Base-by-base conservation (phyloP, 2,797 vertebrate genomes). In the Lepilemur ruficaudatus region DNA sequence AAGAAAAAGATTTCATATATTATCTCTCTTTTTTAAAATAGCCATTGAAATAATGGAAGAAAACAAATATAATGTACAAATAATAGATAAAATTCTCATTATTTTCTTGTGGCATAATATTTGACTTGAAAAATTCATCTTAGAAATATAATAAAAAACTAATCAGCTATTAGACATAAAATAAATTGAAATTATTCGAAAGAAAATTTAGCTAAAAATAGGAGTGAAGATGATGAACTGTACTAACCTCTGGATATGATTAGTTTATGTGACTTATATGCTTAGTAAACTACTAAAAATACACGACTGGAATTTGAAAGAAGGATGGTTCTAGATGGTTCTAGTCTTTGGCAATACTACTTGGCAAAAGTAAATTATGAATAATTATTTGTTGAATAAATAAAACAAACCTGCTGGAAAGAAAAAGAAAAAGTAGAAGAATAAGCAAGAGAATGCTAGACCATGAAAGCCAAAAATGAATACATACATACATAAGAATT, bases 121-220 rank as follows among this genome's bases (percentile, higher is more conserved):
- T 87, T 96, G 15, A 57, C 32, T 80, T 12, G 14, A 81, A 90
- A 92, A 88, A 88, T 76, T 59, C 10, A 72, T 61, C 57, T 73
- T 70, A 75, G 22, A 87, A 55, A 52, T 88, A 52, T 84, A 89
- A 88, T 25, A 78, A 52, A 59, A 8, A 91, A 63, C 1, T 70
- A 43, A 78, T 78, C 11, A 43, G 4, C 17, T 70, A 57, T 80
- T 82, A 38, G 1, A 46, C 50, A 93, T 52, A 11, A 84, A 73
- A 88, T 46, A 81, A 86, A 63, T 17, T 87, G 9, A 93, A 94
- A 88, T 61, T 76, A 70, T 75, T 91, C 52, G 93, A 65, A 4
- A 91, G 35, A 15, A 85, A 91, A 76, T 65, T 80, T 50, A 93
- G 32, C 48, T 57, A 32, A 95, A 32, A 70, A 69, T 52, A 23